Evolutionary conservation across 1,140 invertebrate species (phyloP), one percentile per base, ranked within the genome.

Genomic region (Bradynema listronoti): DNA sequence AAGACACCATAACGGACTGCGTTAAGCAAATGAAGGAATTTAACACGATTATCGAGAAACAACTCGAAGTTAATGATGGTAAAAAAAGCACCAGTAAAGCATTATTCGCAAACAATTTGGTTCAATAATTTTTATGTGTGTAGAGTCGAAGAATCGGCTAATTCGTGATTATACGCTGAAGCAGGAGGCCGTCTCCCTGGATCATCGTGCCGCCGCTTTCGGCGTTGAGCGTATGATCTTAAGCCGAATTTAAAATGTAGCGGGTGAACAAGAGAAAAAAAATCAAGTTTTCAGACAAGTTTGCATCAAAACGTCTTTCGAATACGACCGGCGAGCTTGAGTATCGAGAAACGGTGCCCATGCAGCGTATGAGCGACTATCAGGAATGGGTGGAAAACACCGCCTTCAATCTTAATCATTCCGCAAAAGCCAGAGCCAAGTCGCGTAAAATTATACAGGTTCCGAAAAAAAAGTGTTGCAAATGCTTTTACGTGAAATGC

Each of bases 321-420:
- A 39, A 39, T 11, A 39, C 61, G n/a, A 34, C 30, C 16, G 65
- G 29, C 32, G 65, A 65, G 11, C 33, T 69, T 19, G 49, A 62
- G 5, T 54, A 61, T 24, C 65, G 71, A 1, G 72, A 74, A 33
- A 65, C 69, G n/a, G 65, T 69, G 2, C 71, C 71, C 16, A 7
- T 53, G 29, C 60, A 64, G 39, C 24, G 60, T 16, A 62, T 62
- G 60, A 63, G 56, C 42, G 71, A 73, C 27, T 72, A 75, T 49
- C 53, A 68, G 16, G 71, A 73, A 51, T 73, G 71, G 71, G 65
- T 73, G 14, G 71, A 73, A 43, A 73, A 73, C 57, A 75, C 71
- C 9, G 71, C 71, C 0, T 30, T 58, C 29, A 73, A 75, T 42
- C 50, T 73, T 33, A 73, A 73, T 42, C 42, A 71, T 34, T 56